Percentiles rank a stretch among this genome's conserved stretches.
These are phyloP conservation scores for Pammene fasciana DNA, from an alignment of 2,888 invertebrate species.

Conservation along the genomic window DNA sequence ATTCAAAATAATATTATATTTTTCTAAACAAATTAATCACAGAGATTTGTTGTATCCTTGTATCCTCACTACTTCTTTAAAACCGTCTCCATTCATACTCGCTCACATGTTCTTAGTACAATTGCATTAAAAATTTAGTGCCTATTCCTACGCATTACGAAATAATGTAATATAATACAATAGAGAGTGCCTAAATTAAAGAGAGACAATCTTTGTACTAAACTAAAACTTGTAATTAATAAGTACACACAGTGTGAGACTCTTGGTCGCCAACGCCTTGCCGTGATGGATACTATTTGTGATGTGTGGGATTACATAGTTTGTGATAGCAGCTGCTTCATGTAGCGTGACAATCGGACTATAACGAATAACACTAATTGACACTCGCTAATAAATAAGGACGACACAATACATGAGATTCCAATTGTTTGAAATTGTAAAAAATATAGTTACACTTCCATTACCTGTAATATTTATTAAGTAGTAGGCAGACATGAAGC, in stretches of 20 bases:
- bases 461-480: slow-evolving; percentile 28
- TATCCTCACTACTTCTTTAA: slow-evolving; percentile 60
- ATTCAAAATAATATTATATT: slow-evolving; percentile 61
- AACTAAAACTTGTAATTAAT: slow-evolving; percentile 75
- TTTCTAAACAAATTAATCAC: slow-evolving; percentile 78
- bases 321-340: slow-evolving; percentile 63
- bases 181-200: slow-evolving; percentile 81
- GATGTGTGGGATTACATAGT: slow-evolving; percentile 72
- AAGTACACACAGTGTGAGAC: slow-evolving; percentile 79
- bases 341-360: slow-evolving; percentile 27
- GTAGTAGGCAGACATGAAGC: slow-evolving; percentile 21
- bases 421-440: slow-evolving; percentile 30
- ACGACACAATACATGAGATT: slow-evolving; percentile 41
- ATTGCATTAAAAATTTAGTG: slow-evolving; percentile 65
- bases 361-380: slow-evolving; percentile 23
- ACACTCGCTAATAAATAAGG: slow-evolving; percentile 34
- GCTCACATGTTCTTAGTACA: slow-evolving; percentile 63
- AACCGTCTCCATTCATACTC: slow-evolving; percentile 72
- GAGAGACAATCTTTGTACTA: slow-evolving; percentile 82
- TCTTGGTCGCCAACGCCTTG: slow-evolving; percentile 63
- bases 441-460: slow-evolving; percentile 14
- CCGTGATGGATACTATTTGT: slow-evolving; percentile 63
- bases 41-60: slow-evolving; percentile 74
- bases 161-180: slow-evolving; percentile 69
- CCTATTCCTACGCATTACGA: slow-evolving; percentile 60